Percentiles rank a stretch among this genome's conserved stretches.
Conservation (phyloP, 2,888 invertebrate species). For the Euzetes globulus region DNA sequence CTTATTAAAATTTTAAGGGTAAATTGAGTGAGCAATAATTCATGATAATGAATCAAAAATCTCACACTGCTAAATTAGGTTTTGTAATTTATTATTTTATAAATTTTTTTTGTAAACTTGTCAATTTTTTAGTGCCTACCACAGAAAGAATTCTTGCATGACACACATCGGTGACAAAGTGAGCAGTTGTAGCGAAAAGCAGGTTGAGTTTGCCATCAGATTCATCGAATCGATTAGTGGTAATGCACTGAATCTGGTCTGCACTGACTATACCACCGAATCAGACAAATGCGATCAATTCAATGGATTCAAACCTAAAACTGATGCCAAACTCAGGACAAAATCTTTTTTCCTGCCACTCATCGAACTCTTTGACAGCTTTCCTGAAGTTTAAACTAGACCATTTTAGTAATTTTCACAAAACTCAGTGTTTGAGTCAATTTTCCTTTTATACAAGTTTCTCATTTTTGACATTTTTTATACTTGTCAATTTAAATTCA, state of each 20-base stretch:
- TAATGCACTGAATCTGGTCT: not conserved
- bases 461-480: too few species aligned
- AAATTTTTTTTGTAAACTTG: not conserved
- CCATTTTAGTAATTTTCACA: too few species aligned
- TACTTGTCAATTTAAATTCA: too few species aligned
- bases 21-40: too few species aligned
- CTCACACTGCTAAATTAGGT: too few species aligned
- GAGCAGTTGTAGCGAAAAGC: not conserved
- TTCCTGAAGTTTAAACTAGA: not conserved
- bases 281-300: conserved; percentile 24
- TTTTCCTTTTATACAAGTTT: too few species aligned
- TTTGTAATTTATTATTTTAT: too few species aligned
- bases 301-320: not conserved
- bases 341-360: conserved; percentile 19
- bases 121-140: not conserved
- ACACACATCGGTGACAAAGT: not conserved
- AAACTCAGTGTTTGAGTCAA: too few species aligned
- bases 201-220: not conserved
- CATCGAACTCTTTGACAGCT: conserved; percentile 12
- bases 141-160: conserved; percentile 1
- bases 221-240: conserved; percentile 10
- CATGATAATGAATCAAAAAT: too few species aligned
- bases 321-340: not conserved
- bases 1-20: too few species aligned
- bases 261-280: not conserved